Conservation (phyloP, 35 echinoderm and acorn worm genomes). For the Apostichopus japonicus region DNA sequence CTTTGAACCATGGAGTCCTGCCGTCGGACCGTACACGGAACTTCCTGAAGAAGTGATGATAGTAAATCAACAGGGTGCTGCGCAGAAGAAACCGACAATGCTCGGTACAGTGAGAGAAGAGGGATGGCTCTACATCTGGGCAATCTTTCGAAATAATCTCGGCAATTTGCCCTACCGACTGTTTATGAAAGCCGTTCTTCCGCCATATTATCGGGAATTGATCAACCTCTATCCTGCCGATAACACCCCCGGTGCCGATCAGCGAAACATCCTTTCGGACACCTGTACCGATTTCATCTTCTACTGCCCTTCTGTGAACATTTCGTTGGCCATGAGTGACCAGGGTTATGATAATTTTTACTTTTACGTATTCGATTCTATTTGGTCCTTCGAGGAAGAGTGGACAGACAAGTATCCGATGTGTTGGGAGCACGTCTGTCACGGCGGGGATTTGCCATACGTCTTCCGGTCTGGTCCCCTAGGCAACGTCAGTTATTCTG, state of each 20-base stretch:
- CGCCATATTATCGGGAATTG: constrained; percentile 15
- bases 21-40: constrained; percentile 30
- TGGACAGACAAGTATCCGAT: constrained; percentile 7
- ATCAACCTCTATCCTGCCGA: constrained; percentile 1
- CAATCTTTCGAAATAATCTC: constrained; percentile 43
- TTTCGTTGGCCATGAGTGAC: constrained; percentile 38
- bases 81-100: constrained; percentile 63
- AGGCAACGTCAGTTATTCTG: constrained; percentile 27
- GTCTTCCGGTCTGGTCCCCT: constrained; percentile 60
- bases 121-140: constrained; percentile 40
- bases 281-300: constrained; percentile 55
- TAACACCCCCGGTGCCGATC: constrained; percentile 36
- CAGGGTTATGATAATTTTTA: constrained; percentile 39
- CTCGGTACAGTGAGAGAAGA: constrained; percentile 55
- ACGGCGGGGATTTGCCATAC: constrained; percentile 58
- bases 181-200: constrained; percentile 28
- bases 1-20: constrained; percentile 69
- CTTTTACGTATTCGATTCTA: constrained; percentile 53
- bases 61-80: constrained; percentile 24
- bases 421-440: constrained; percentile 63
- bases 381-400: constrained; percentile 54
- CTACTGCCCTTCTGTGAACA: constrained; percentile 40
- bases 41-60: constrained; percentile 49
- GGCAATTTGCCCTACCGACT: constrained; percentile 18
- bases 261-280: constrained; percentile 25